phyloP scores from a whole-genome alignment of 2,888 invertebrate species.

The Phortica okadai region DNA sequence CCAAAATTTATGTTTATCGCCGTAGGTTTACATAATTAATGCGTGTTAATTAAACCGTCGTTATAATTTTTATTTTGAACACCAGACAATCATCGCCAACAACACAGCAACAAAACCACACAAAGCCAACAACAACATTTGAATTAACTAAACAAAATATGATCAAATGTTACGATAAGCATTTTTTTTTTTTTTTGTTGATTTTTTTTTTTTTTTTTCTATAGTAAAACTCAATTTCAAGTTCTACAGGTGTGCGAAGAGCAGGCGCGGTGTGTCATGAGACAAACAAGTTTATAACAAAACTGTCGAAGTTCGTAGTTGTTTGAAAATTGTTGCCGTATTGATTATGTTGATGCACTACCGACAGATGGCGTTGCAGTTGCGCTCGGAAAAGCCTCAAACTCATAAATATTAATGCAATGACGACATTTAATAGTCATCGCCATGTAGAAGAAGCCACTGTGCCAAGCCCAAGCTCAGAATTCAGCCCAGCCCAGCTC shows the following conservation, averaged over 20 bases:
- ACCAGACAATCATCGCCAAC: conserved; percentile 21
- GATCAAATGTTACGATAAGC: conserved; percentile 17
- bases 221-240: no score
- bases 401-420: conserved; percentile 63
- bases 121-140: conserved; percentile 16
- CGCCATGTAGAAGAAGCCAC: conserved; percentile 7
- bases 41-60: conserved; percentile 59
- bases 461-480: neutral
- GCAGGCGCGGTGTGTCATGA: no score
- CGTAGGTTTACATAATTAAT: conserved; percentile 67
- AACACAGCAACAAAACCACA: neutral
- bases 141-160: neutral
- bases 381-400: conserved; percentile 16
- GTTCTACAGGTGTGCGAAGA: no score
- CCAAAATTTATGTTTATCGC: conserved; percentile 38
- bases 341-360: conserved; percentile 30
- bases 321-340: conserved; percentile 37
- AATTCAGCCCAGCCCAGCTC: neutral
- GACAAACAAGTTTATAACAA: no score
- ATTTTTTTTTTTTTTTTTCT: neutral
- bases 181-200: neutral
- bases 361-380: conserved; percentile 11
- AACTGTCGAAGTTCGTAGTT: neutral
- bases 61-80: conserved; percentile 55
- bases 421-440: conserved; percentile 19